These are phyloP conservation scores for Trichechus manatus DNA, from an alignment of 2,113 vertebrate genomes.

Conservation along the genomic window DNA sequence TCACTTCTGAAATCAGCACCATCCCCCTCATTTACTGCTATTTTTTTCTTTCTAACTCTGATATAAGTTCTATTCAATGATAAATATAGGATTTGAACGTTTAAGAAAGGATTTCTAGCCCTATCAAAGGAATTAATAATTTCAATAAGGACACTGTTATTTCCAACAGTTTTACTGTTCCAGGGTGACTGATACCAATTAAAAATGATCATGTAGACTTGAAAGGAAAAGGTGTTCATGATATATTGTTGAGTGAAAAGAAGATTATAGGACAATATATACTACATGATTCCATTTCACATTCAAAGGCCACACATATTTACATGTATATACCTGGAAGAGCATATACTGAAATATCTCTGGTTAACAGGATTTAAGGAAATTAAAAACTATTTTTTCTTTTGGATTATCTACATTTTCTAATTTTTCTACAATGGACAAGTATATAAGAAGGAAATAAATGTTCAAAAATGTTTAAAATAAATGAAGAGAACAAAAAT, in stretches of 20 bases:
- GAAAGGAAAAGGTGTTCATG: not conserved
- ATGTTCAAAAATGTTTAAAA: not conserved
- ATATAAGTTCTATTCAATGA: not conserved
- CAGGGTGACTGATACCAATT: not conserved
- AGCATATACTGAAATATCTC: not conserved
- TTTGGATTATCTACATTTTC: not conserved
- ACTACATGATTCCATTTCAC: not conserved
- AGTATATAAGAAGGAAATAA: not conserved
- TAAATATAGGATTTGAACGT: constrained; percentile 12
- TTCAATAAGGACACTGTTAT: not conserved
- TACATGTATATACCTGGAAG: not conserved
- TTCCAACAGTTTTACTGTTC: not conserved
- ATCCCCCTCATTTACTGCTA: not conserved
- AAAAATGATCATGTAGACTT: not conserved
- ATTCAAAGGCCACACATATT: not conserved
- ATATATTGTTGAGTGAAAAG: not conserved
- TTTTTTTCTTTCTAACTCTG: not conserved
- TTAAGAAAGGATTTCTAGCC: not conserved
- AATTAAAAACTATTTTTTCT: not conserved
- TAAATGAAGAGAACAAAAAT: not conserved
- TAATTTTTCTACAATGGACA: not conserved
- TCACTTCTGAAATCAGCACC: not conserved
- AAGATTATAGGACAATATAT: not conserved
- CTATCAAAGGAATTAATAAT: not conserved
- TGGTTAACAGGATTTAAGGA: not conserved